phyloP scores from a whole-genome alignment of 2,113 vertebrate species.

The Scytalopus superciliaris region DNA sequence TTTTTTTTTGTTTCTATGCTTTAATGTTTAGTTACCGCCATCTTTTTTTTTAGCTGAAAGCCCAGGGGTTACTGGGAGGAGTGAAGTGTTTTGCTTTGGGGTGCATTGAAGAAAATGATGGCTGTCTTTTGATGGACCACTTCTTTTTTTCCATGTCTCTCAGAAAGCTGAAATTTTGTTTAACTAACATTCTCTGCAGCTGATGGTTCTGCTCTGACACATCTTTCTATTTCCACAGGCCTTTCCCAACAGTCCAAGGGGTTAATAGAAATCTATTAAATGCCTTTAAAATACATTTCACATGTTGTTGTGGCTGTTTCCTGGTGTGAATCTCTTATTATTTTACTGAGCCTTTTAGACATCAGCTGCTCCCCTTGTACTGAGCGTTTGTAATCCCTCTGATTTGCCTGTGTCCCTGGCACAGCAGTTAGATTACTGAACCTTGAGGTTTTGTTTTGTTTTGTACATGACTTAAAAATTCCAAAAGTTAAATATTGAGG shows the following conservation, averaged over 20 bases:
- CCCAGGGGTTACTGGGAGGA: neutral
- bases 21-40: neutral
- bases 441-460: neutral
- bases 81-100: neutral
- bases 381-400: constrained; percentile 1
- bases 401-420: neutral
- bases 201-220: constrained; percentile 16
- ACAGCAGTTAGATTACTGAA: constrained; percentile 1
- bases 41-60: neutral
- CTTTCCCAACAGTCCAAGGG: constrained; percentile 12
- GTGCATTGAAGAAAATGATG: neutral
- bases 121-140: neutral
- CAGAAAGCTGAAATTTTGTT: constrained; percentile 20
- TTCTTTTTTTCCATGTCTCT: neutral
- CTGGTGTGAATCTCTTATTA: constrained; percentile 39
- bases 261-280: constrained; percentile 51
- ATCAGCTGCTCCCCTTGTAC: constrained; percentile 13
- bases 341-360: constrained; percentile 41
- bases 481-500: neutral
- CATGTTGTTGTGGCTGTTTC: constrained; percentile 30
- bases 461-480: neutral
- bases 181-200: neutral
- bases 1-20: neutral
- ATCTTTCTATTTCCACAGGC: constrained; percentile 6
- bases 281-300: constrained; percentile 54